phyloP scores from a whole-genome alignment of 2,888 invertebrate genomes.

The Chelonus formosanus region DNA sequence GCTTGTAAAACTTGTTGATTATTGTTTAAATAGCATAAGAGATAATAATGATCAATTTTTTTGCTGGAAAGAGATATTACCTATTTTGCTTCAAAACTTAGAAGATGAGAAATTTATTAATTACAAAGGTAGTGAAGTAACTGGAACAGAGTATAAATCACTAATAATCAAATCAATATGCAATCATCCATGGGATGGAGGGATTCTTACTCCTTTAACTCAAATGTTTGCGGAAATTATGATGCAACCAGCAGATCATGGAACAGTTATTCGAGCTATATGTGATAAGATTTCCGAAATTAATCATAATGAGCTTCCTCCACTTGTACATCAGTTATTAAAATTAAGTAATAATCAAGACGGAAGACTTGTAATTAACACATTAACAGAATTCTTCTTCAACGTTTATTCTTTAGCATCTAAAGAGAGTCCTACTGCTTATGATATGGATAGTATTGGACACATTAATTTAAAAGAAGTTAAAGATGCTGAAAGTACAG shows the following conservation, averaged over 20 bases:
- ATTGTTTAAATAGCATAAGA: slow-evolving; percentile 69
- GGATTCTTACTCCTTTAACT: slow-evolving; percentile 71
- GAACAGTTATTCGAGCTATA: slow-evolving; percentile 71
- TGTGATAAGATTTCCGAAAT: slow-evolving; percentile 70
- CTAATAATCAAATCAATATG: slow-evolving; percentile 71
- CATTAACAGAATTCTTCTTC: slow-evolving; percentile 67
- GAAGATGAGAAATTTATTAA: slow-evolving; percentile 68
- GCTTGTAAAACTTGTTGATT: slow-evolving; percentile 68
- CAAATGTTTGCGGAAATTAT: slow-evolving; percentile 75
- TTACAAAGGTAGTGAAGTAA: slow-evolving; percentile 70
- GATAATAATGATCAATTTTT: slow-evolving; percentile 66
- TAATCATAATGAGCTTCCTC: slow-evolving; percentile 72
- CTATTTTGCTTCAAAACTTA: slow-evolving; percentile 70
- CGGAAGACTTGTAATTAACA: slow-evolving; percentile 64
- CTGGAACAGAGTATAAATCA: slow-evolving; percentile 71
- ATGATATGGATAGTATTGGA: slow-evolving; percentile 46
- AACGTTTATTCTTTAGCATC: slow-evolving; percentile 53
- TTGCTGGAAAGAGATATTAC: slow-evolving; percentile 77
- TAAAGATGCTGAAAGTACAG: slow-evolving; percentile 71
- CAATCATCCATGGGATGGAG: slow-evolving; percentile 70
- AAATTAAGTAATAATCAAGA: slow-evolving; percentile 68
- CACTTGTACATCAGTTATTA: slow-evolving; percentile 75
- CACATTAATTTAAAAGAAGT: slow-evolving; percentile 62
- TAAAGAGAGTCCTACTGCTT: slow-evolving; percentile 17
- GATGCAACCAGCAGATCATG: slow-evolving; percentile 70